Conservation (phyloP, 2,797 vertebrate genomes). For the Aeoliscus strigatus region DNA sequence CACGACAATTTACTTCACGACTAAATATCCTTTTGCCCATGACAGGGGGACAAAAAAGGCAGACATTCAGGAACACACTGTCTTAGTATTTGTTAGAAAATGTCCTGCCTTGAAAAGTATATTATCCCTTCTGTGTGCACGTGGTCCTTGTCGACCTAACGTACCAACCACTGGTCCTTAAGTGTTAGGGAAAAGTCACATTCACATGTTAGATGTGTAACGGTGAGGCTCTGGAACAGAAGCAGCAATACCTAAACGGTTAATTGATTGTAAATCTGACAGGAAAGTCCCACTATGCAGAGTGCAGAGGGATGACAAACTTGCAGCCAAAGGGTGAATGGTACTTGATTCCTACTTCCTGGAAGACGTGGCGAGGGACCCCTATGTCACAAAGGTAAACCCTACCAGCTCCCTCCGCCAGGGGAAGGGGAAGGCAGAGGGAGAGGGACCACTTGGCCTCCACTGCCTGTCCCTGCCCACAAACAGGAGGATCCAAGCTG, state of each 20-base stretch:
- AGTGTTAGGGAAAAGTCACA: conserved; percentile 19
- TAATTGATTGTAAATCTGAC: conserved; percentile 29
- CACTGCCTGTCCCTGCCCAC: conserved; percentile 84
- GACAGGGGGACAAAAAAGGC: neutral
- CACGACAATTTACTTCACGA: conserved; percentile 1
- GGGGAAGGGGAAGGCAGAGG: conserved; percentile 86
- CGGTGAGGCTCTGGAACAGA: conserved; percentile 25
- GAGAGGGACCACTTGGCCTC: conserved; percentile 97
- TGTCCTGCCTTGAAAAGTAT: neutral
- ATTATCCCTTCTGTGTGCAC: neutral
- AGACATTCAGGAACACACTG: neutral
- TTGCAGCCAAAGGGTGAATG: conserved; percentile 97
- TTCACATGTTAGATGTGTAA: conserved; percentile 15
- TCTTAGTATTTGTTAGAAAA: conserved; percentile 12
- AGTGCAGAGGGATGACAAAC: conserved; percentile 95
- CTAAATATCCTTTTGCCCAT: conserved; percentile 12
- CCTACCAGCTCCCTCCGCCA: conserved; percentile 86
- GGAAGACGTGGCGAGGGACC: conserved; percentile 90
- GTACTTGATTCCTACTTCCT: conserved; percentile 95
- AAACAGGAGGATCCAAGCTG: conserved; percentile 91
- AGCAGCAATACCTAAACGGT: conserved; percentile 40
- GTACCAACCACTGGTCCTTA: conserved; percentile 27
- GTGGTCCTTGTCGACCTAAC: conserved; percentile 12
- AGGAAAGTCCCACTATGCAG: conserved; percentile 70
- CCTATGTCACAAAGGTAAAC: conserved; percentile 97